These are phyloP conservation scores for Pan paniscus DNA, from an alignment of 2,113 vertebrate species.

Conservation along the genomic window DNA sequence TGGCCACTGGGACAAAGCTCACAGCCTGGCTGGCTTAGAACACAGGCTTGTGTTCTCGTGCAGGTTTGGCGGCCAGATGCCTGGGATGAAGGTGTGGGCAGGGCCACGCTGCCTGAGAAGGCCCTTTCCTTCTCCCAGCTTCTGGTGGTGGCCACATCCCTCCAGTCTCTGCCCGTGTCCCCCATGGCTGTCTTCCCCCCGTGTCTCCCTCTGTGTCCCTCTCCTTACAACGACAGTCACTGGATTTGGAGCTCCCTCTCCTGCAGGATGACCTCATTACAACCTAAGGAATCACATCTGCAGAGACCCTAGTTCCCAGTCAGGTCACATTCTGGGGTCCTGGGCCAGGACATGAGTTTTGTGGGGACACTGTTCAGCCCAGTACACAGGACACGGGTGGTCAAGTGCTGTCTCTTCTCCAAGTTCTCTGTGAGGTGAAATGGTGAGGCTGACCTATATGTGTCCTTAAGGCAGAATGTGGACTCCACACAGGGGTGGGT, in stretches of 20 bases:
- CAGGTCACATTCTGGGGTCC: background rate
- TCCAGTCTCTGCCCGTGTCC: background rate
- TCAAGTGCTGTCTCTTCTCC: no score
- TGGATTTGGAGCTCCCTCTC: background rate
- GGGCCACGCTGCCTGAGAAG: background rate
- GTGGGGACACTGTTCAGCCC: background rate
- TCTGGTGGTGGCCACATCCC: background rate
- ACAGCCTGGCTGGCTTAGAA: accelerated
- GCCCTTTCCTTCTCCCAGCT: background rate
- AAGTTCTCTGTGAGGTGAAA: background rate
- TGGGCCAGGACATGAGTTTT: background rate
- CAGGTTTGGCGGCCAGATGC: background rate
- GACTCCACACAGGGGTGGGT: background rate
- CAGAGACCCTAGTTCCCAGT: background rate
- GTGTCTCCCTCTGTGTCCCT: background rate
- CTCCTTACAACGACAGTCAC: background rate
- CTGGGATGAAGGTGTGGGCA: background rate
- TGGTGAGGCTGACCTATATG: background rate
- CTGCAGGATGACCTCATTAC: background rate
- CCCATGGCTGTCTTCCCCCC: background rate
- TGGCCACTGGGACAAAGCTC: accelerated
- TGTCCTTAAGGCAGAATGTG: no score
- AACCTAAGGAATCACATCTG: background rate
- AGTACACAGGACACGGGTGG: background rate
- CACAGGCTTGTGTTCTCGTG: no score